Evolutionary conservation across 2,888 invertebrate genomes (phyloP).

Genomic region (Dendrolimus pini): DNA sequence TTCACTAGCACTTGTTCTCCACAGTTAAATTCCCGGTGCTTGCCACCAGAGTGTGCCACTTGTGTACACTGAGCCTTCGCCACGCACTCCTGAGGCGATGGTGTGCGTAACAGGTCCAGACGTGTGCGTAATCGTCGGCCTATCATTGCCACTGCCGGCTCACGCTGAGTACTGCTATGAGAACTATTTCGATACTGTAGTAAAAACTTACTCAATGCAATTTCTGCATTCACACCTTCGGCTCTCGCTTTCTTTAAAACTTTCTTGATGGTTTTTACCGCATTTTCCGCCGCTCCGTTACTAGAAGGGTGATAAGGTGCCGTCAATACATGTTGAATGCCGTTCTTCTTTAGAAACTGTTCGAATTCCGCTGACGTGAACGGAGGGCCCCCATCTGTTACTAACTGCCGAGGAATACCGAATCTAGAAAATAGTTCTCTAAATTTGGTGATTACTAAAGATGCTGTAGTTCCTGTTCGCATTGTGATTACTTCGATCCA

Average conservation of each 20-base stretch:
- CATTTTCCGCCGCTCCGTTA: slow-evolving; percentile 17
- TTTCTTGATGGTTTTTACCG: slow-evolving; percentile 12
- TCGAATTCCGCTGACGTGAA: slow-evolving; percentile 16
- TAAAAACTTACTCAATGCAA: slow-evolving; percentile 8
- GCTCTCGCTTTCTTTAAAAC: slow-evolving; percentile 9
- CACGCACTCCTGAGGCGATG: slow-evolving; percentile 4
- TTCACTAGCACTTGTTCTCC: slow-evolving; percentile 4
- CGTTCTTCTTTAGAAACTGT: slow-evolving; percentile 12
- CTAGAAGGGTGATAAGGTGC: slow-evolving; percentile 17
- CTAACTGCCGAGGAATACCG: slow-evolving; percentile 18
- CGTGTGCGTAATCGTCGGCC: slow-evolving; percentile 16
- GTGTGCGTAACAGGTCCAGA: slow-evolving; percentile 13
- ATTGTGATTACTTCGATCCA: slow-evolving; percentile 19
- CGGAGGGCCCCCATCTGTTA: slow-evolving; percentile 21
- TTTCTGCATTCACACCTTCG: slow-evolving; percentile 2
- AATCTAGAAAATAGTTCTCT: slow-evolving; percentile 16
- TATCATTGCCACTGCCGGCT: slow-evolving; percentile 14
- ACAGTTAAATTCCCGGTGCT: neutral
- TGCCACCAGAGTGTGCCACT: slow-evolving; percentile 1
- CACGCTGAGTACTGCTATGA: slow-evolving; percentile 13
- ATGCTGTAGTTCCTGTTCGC: slow-evolving; percentile 9
- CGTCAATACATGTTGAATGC: slow-evolving; percentile 6
- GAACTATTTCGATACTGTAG: slow-evolving; percentile 12
- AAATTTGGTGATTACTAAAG: slow-evolving; percentile 8
- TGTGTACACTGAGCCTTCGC: slow-evolving; percentile 3